Evolutionary conservation across 2,888 invertebrate species (phyloP).

Genomic region (Adela reaumurella): DNA sequence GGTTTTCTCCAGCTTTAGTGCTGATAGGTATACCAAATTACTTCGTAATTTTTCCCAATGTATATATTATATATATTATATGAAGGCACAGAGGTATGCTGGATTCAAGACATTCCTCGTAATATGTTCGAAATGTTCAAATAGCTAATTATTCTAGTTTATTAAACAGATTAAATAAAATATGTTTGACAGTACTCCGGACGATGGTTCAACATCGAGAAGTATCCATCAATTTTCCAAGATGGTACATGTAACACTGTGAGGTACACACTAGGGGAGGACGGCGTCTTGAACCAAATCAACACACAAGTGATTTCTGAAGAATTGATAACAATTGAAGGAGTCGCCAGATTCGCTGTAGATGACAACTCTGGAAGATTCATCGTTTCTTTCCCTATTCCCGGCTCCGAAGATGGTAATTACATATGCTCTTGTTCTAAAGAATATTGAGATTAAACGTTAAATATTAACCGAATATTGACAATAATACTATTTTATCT

Average conservation of each 20-base stretch:
- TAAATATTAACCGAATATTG: background rate
- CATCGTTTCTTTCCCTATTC: constrained; percentile 41
- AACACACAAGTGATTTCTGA: constrained; percentile 21
- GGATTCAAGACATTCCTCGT: no score
- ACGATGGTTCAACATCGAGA: constrained; percentile 56
- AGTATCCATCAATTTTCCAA: constrained; percentile 53
- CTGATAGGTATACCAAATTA: no score
- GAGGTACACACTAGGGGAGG: constrained; percentile 30
- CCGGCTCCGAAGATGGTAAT: constrained; percentile 27
- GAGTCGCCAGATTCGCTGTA: constrained; percentile 28
- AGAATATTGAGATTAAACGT: no score
- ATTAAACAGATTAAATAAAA: no score
- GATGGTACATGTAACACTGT: constrained; percentile 54
- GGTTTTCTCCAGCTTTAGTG: no score
- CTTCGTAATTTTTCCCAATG: no score
- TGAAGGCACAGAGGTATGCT: no score
- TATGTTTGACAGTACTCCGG: constrained; percentile 39
- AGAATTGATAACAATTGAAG: constrained; percentile 36
- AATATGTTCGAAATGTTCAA: no score
- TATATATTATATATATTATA: no score
- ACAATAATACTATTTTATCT: background rate
- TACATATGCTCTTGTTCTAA: no score
- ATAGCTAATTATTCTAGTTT: no score
- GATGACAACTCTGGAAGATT: constrained; percentile 38
- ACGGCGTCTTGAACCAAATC: constrained; percentile 6